Conservation (phyloP, 2,797 vertebrate species). For the Bradypodion ventrale region DNA sequence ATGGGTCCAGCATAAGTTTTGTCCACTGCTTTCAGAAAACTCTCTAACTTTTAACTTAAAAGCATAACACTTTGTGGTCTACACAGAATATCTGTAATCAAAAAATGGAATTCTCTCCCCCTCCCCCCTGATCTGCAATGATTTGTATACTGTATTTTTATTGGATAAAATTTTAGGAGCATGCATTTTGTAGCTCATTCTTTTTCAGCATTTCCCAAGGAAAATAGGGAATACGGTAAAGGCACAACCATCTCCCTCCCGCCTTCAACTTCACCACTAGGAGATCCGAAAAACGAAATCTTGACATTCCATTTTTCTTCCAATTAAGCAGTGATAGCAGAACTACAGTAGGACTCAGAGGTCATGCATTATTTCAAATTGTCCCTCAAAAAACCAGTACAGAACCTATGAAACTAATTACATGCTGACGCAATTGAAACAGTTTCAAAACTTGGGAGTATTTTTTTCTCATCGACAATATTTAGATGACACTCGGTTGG, state of each 20-base stretch:
- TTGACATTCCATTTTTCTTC: constrained; percentile 39
- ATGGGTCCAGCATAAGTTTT: neutral
- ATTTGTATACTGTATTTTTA: constrained; percentile 1
- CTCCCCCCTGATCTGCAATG: constrained; percentile 13
- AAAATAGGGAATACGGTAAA: neutral
- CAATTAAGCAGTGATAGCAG: constrained; percentile 46
- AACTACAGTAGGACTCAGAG: constrained; percentile 36
- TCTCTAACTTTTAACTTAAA: constrained; percentile 2
- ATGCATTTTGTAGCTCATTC: constrained; percentile 36
- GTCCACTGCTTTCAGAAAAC: neutral
- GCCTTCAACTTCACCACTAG: neutral
- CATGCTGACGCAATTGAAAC: constrained; percentile 35
- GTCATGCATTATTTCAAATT: neutral
- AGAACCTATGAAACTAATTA: constrained; percentile 52
- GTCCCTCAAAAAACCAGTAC: constrained; percentile 36
- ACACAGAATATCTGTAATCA: neutral
- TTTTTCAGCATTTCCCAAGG: neutral
- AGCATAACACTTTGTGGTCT: neutral
- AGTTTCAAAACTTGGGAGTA: constrained; percentile 55
- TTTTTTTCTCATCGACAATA: constrained; percentile 1
- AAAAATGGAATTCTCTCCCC: neutral
- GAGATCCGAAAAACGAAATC: neutral
- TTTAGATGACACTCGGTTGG: constrained; percentile 51
- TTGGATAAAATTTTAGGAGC: constrained; percentile 36
- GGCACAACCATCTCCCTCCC: neutral